Conservation (phyloP, 2,797 vertebrate genomes). For the Taenioides sp. region DNA sequence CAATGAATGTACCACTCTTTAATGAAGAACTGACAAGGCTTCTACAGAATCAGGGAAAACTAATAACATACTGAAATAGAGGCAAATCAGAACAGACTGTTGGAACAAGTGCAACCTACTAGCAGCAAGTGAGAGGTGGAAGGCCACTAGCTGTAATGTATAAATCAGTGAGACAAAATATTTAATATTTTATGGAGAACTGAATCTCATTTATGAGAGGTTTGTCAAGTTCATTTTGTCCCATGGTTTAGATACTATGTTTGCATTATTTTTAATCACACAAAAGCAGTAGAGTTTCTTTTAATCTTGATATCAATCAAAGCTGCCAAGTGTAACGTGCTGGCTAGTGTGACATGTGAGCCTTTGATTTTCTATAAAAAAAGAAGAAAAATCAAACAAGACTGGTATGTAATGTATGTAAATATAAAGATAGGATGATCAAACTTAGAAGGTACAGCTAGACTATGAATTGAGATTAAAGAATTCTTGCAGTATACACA, state of each 20-base stretch:
- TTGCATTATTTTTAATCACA: not conserved
- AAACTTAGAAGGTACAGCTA: not conserved
- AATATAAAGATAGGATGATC: not conserved
- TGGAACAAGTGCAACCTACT: not conserved
- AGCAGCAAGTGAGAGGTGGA: conserved; percentile 10
- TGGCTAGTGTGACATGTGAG: not conserved
- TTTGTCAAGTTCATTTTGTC: not conserved
- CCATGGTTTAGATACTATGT: not conserved
- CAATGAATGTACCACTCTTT: no score
- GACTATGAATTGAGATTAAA: not conserved
- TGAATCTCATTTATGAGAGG: not conserved
- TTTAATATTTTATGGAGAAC: not conserved
- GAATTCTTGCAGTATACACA: not conserved
- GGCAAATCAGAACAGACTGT: conserved; percentile 12
- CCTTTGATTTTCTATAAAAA: not conserved
- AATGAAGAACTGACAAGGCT: no score
- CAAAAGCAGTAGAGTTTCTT: not conserved
- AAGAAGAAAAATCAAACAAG: not conserved
- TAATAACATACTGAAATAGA: conserved; percentile 23
- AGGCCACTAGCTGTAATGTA: not conserved
- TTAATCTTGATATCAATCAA: not conserved
- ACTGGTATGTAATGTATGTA: no score
- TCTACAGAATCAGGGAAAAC: not conserved
- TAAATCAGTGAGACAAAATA: not conserved
- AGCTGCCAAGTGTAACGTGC: not conserved